phyloP scores from a whole-genome alignment of 2,113 vertebrate species.

The Meriones unguiculatus region DNA sequence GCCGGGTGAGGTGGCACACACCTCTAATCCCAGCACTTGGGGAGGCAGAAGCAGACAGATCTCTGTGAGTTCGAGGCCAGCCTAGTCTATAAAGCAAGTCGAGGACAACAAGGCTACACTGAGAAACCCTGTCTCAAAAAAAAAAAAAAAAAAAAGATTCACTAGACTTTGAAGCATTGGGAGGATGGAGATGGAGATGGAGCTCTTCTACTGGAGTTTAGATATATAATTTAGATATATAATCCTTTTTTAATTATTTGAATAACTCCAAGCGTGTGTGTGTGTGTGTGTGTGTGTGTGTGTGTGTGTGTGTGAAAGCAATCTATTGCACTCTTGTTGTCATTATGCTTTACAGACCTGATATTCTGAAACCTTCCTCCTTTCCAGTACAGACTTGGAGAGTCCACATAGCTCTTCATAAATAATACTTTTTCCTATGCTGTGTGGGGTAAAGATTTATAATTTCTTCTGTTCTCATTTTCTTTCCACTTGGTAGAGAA shows the following conservation, averaged over 20 bases:
- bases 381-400: background rate
- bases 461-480: conserved; percentile 29
- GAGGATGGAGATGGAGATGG: background rate
- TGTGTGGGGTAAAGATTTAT: conserved; percentile 1
- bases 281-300: too few species aligned
- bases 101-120: too few species aligned
- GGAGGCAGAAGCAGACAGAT: too few species aligned
- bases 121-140: too few species aligned
- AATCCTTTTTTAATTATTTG: conserved; percentile 23
- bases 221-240: background rate
- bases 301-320: background rate
- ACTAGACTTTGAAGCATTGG: conserved; percentile 9
- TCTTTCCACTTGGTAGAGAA: background rate
- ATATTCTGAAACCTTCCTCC: conserved; percentile 34
- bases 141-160: background rate
- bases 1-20: too few species aligned
- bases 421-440: conserved; percentile 16
- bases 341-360: background rate
- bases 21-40: too few species aligned
- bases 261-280: background rate
- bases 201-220: conserved; percentile 7
- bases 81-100: too few species aligned
- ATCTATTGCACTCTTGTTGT: background rate
- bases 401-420: background rate
- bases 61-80: too few species aligned